phyloP scores from a whole-genome alignment of 35 echinoderm and acorn worm genomes.

The Chiridota heheva region DNA sequence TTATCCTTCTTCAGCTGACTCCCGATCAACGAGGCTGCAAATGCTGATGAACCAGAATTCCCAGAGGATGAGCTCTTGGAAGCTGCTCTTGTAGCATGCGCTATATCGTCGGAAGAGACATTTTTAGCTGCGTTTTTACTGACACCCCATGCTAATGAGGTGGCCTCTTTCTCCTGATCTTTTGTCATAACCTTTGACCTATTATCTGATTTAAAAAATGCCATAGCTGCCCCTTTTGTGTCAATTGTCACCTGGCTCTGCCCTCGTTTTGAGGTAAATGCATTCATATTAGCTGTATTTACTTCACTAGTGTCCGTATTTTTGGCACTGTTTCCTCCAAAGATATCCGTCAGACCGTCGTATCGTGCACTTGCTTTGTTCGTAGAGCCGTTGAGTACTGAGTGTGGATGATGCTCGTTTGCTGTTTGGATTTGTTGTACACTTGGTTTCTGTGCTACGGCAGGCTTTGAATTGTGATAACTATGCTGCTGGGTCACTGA shows the following conservation, averaged over 20 bases:
- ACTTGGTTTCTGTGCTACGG: not conserved
- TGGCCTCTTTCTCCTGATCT: slow-evolving; percentile 39
- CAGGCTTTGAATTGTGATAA: slow-evolving; percentile 17
- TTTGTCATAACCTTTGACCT: slow-evolving; percentile 45
- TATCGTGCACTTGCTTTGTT: no score
- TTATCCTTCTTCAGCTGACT: slow-evolving; percentile 31
- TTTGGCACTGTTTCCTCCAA: no score
- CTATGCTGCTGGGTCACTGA: not conserved
- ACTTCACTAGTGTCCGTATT: no score
- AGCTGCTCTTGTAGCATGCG: slow-evolving; percentile 26
- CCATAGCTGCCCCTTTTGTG: slow-evolving; percentile 23
- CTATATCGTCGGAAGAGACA: slow-evolving; percentile 37
- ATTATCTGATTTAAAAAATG: slow-evolving; percentile 11
- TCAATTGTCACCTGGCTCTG: slow-evolving; percentile 5
- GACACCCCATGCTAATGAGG: slow-evolving; percentile 22
- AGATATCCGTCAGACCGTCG: no score
- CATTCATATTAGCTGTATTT: no score
- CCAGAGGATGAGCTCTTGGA: slow-evolving; percentile 14
- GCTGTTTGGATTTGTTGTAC: not conserved
- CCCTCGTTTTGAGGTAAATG: not conserved
- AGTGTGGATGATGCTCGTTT: no score
- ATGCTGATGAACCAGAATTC: slow-evolving; percentile 25
- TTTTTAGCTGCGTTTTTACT: slow-evolving; percentile 36
- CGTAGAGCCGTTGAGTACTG: no score
- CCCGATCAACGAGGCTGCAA: not conserved